Evolutionary conservation across 1,140 invertebrate genomes (phyloP), one percentile per base, ranked within the genome.

Genomic region (Heliconius himera): DNA sequence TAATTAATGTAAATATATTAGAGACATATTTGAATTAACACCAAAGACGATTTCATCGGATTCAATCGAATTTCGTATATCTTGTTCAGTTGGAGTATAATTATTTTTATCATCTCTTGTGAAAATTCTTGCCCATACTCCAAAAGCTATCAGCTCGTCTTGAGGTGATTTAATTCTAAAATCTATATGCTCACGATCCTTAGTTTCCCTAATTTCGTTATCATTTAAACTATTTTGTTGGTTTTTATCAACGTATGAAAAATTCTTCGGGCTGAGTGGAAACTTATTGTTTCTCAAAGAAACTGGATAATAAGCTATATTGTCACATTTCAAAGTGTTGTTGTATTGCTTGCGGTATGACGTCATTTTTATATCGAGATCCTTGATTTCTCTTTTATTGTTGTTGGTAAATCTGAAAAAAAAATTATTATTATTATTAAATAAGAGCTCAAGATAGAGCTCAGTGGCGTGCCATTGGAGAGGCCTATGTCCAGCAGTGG

Each of bases 331-430:
- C 2, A 94, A 79, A 0, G 87, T 87, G 0, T 46, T 77, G 71
- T 94, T 94, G 73, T 90, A 91, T 22, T 87, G 83, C 1, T 82
- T 77, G 0, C 76, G 38, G 36, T 90, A 86, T 1, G 91, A 89
- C 18, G 83, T 87, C 91, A 93, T 91, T 76, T 86, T 75, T 77
- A 93, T 94, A 79, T 88, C 85, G 33, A 94, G 66, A 75, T 92
- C 88, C 78, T 91, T 79, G 41, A 94, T 77, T 70, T 85, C 82
- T 4, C 72, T 70, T 20, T 87, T 84, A 36, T 80, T 83, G 54
- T 87, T 77, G 22, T 85, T 81, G 1, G 80, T 80, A 71, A 88
- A 93, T 81, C 91, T 94, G 87, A 20, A 91, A 89, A 76, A 5
- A 46, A 16, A 4, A 41, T 0, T 41, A 46, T 0, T 41, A 11